Evolutionary conservation across 2,888 invertebrate species (phyloP).

Genomic region (Drosophila suboccidentalis): DNA sequence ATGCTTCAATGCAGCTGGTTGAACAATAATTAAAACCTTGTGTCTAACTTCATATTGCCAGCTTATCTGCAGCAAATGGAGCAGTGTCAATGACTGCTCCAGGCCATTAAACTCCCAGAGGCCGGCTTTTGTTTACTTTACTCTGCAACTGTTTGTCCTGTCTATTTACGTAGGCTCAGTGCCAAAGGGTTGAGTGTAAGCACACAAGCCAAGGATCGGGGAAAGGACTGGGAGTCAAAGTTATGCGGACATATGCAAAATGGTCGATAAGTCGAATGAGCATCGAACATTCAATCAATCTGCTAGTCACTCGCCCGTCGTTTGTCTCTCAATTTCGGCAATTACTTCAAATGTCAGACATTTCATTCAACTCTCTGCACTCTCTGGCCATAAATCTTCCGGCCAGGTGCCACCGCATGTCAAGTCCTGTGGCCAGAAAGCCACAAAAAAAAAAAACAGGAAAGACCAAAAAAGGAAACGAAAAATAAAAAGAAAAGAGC

Average conservation of each 20-base stretch:
- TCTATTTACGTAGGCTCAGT: constrained; percentile 40
- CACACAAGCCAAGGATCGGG: constrained; percentile 26
- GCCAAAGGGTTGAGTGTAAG: constrained; percentile 32
- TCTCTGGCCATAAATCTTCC: constrained; percentile 63
- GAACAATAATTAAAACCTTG: constrained; percentile 42
- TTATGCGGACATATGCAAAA: constrained; percentile 17
- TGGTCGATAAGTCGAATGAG: constrained; percentile 14
- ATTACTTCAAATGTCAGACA: constrained; percentile 60
- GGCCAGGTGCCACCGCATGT: constrained; percentile 31
- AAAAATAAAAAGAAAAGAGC: constrained; percentile 39
- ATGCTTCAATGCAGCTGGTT: constrained; percentile 26
- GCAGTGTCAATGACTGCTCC: constrained; percentile 72
- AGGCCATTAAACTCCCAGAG: constrained; percentile 68
- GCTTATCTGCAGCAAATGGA: constrained; percentile 32
- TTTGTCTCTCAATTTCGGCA: constrained; percentile 62
- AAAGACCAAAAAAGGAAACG: constrained; percentile 10
- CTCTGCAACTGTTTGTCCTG: constrained; percentile 42
- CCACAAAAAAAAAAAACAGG: constrained; percentile 9
- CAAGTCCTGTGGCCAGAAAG: constrained; percentile 53
- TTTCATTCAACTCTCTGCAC: constrained; percentile 45
- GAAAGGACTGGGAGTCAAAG: neutral
- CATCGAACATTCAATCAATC: constrained; percentile 38
- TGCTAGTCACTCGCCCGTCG: constrained; percentile 24
- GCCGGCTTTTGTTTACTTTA: constrained; percentile 57
- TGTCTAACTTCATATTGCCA: constrained; percentile 14